phyloP scores from a whole-genome alignment of 2,888 invertebrate species.

The Dryomyza anilis region DNA sequence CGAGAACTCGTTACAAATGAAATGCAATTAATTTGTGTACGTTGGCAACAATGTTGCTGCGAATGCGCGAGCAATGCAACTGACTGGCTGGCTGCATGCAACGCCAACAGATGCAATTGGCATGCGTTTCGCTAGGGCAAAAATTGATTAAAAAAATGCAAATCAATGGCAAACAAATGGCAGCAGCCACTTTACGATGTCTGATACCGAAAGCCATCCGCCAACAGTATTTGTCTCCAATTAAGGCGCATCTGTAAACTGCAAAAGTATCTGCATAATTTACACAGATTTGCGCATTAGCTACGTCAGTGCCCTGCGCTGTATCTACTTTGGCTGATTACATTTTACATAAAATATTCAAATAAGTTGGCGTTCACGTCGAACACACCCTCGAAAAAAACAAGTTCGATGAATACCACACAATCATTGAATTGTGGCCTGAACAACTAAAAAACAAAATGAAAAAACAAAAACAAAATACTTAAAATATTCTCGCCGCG shows the following conservation, averaged over 20 bases:
- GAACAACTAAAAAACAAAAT: too few species aligned
- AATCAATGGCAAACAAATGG: neutral
- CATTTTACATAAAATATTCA: slow-evolving; percentile 1
- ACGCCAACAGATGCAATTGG: too few species aligned
- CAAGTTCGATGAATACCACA: neutral
- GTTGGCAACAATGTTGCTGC: neutral
- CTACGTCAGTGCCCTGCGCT: neutral
- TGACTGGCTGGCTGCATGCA: too few species aligned
- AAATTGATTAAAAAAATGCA: neutral
- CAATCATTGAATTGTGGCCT: neutral
- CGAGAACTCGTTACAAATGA: too few species aligned
- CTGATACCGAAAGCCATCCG: neutral
- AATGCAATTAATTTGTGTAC: neutral
- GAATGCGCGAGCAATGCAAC: neutral
- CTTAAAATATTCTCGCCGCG: slow-evolving; percentile 52
- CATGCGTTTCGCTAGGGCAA: neutral
- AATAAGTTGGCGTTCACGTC: neutral
- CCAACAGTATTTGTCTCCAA: neutral
- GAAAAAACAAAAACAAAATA: slow-evolving; percentile 18
- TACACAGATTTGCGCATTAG: neutral
- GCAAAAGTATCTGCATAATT: slow-evolving; percentile 5
- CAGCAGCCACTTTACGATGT: neutral
- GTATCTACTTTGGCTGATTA: neutral
- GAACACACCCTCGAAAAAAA: slow-evolving; percentile 1
- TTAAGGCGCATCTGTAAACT: neutral